These are phyloP conservation scores for Anhinga anhinga DNA, from an alignment of 2,113 vertebrate genomes.

Conservation along the genomic window DNA sequence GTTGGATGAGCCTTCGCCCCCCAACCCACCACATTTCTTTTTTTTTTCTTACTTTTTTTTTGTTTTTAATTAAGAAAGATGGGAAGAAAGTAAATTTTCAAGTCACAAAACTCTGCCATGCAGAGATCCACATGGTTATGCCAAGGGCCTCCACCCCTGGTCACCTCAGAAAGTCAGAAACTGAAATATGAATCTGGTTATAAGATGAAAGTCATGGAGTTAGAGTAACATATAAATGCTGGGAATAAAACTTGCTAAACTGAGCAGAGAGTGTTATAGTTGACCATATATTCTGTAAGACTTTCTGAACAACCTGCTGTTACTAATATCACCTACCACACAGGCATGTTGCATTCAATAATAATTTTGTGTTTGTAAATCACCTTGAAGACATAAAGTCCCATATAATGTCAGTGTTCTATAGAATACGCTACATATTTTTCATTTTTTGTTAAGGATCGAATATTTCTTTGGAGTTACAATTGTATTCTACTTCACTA, in stretches of 20 bases:
- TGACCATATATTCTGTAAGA: not conserved
- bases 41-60: too few relatives aligned
- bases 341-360: not conserved
- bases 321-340: not conserved
- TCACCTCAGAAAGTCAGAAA: not conserved
- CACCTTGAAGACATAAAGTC: not conserved
- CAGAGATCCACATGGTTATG: not conserved
- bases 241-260: not conserved
- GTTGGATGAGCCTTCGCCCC: fast-evolving
- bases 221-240: not conserved
- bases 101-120: not conserved
- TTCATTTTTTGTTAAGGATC: not conserved
- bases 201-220: not conserved
- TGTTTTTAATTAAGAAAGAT: not conserved
- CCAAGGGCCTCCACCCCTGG: not conserved
- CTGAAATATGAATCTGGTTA: not conserved
- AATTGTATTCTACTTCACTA: not conserved
- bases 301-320: not conserved
- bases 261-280: not conserved
- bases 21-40: fast-evolving
- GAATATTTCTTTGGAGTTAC: not conserved
- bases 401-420: not conserved
- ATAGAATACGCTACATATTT: not conserved
- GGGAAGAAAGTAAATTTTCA: not conserved
- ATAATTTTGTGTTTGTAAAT: not conserved